phyloP scores from a whole-genome alignment of 2,113 vertebrate genomes.

The Macquaria ambigua region DNA sequence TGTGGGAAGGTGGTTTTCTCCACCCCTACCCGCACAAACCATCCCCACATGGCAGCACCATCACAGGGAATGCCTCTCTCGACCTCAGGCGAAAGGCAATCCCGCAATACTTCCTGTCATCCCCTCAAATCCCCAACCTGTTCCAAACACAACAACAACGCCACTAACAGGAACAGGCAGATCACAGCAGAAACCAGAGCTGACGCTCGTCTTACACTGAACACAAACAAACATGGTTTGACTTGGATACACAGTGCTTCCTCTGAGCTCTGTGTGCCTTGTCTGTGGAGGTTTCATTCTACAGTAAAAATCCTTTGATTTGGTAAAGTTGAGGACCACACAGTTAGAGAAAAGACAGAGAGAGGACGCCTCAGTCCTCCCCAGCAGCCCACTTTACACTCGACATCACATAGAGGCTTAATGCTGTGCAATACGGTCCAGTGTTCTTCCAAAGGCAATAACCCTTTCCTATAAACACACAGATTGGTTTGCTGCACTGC shows the following conservation, averaged over 20 bases:
- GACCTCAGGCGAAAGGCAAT: conserved; percentile 64
- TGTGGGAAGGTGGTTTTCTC: conserved; percentile 47
- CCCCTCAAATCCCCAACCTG: conserved; percentile 60
- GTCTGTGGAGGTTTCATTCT: conserved; percentile 42
- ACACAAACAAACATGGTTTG: conserved; percentile 47
- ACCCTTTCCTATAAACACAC: conserved; percentile 74
- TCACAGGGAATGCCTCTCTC: conserved; percentile 52
- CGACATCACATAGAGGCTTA: conserved; percentile 69
- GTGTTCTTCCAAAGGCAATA: conserved; percentile 65
- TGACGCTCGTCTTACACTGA: not conserved
- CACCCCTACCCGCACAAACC: conserved; percentile 15
- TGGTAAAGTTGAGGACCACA: conserved; percentile 20
- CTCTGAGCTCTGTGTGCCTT: conserved; percentile 29
- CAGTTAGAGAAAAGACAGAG: conserved; percentile 17
- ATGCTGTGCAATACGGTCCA: conserved; percentile 61
- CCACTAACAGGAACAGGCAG: conserved; percentile 43
- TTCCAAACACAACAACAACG: conserved; percentile 38
- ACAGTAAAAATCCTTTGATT: conserved; percentile 54
- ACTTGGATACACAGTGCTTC: conserved; percentile 24
- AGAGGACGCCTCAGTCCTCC: conserved; percentile 56
- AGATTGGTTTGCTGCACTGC: conserved; percentile 64
- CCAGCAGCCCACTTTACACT: conserved; percentile 70
- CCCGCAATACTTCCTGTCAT: conserved; percentile 53
- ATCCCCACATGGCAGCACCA: conserved; percentile 23
- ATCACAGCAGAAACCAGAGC: conserved; percentile 47